Evolutionary conservation across 2,888 invertebrate genomes (phyloP).

Genomic region (Pyralis farinalis): DNA sequence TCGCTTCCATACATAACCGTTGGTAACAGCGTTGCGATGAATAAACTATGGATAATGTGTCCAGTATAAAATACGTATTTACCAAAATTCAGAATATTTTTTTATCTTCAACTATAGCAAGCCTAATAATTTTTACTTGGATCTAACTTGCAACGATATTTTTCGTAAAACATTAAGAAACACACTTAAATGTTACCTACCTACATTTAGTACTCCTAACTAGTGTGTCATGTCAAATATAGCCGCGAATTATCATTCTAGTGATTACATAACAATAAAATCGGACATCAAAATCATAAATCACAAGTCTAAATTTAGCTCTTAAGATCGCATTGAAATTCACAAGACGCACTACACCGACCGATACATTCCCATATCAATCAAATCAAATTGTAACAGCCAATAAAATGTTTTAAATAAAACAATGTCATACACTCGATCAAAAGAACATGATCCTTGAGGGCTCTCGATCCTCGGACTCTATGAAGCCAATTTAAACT

Average conservation of each 20-base stretch:
- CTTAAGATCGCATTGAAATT: constrained; percentile 7
- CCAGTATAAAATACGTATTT: too few species aligned
- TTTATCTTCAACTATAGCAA: too few species aligned
- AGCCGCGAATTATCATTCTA: not conserved
- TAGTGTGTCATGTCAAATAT: too few species aligned
- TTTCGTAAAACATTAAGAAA: too few species aligned
- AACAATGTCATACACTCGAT: constrained; percentile 56
- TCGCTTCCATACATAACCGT: too few species aligned
- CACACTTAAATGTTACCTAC: too few species aligned
- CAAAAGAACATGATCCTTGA: constrained; percentile 50
- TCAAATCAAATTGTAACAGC: constrained; percentile 48
- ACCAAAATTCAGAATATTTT: too few species aligned
- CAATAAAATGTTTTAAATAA: constrained; percentile 53
- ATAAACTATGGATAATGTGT: too few species aligned
- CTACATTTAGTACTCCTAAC: too few species aligned
- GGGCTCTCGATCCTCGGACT: constrained; percentile 32
- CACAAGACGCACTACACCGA: constrained; percentile 2
- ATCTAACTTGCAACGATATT: too few species aligned
- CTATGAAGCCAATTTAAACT: constrained; percentile 55
- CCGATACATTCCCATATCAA: constrained; percentile 63
- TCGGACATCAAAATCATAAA: constrained; percentile 1
- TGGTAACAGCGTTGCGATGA: too few species aligned
- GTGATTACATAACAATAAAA: constrained; percentile 5
- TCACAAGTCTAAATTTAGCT: constrained; percentile 8
- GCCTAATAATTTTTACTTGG: too few species aligned